Evolutionary conservation across 2,888 invertebrate genomes (phyloP).

Genomic region (Cryptophagus acutangulus): DNA sequence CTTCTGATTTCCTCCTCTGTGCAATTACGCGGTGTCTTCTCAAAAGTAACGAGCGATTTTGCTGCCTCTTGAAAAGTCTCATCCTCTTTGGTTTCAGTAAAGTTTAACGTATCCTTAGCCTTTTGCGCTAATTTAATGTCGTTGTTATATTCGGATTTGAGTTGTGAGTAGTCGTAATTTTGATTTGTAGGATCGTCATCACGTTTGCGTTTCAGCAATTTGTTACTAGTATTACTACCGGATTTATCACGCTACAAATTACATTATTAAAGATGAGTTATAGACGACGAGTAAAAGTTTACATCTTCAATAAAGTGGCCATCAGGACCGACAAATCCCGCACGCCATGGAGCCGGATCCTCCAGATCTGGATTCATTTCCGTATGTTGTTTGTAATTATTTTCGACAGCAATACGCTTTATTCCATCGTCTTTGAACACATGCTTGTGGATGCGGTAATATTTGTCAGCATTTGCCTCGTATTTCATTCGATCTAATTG

Average conservation of each 20-base stretch:
- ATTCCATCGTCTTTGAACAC: constrained; percentile 9
- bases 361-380: constrained; percentile 33
- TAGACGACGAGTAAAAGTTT: too few species aligned
- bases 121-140: constrained; percentile 38
- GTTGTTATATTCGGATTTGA: constrained; percentile 47
- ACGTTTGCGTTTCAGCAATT: too few species aligned
- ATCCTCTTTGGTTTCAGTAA: constrained; percentile 45
- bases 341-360: constrained; percentile 34
- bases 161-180: constrained; percentile 31
- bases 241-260: too few species aligned
- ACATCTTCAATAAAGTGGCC: constrained; percentile 22
- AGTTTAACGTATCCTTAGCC: constrained; percentile 45
- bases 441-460: constrained; percentile 24
- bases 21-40: constrained; percentile 45
- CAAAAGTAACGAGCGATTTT: constrained; percentile 41
- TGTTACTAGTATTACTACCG: too few species aligned
- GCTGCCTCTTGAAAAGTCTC: constrained; percentile 42
- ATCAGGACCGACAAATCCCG: constrained; percentile 30
- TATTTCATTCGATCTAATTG: constrained; percentile 19
- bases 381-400: constrained; percentile 12
- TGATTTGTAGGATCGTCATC: too few species aligned
- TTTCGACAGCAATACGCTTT: constrained; percentile 10
- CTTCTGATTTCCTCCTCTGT: constrained; percentile 47
- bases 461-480: constrained; percentile 18
- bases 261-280: too few species aligned